Conservation (phyloP, 2,113 vertebrate genomes). For the Hucho hucho region DNA sequence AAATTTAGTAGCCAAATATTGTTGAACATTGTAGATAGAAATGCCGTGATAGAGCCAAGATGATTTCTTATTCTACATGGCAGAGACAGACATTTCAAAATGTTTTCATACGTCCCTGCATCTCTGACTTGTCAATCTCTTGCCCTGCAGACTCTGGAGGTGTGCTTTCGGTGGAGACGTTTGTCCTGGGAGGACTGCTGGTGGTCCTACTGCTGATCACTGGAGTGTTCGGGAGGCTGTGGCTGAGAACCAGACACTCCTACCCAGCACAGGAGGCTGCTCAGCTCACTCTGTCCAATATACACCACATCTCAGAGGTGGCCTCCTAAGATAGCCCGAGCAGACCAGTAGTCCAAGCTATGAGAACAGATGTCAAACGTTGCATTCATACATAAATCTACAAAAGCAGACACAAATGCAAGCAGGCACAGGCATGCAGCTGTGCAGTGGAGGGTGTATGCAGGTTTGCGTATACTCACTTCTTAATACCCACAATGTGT, state of each 20-base stretch:
- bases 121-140: background rate
- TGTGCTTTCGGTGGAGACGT: constrained; percentile 67
- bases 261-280: constrained; percentile 68
- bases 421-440: background rate
- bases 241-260: constrained; percentile 69
- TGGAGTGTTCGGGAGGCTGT: constrained; percentile 71
- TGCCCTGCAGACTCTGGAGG: constrained; percentile 47
- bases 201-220: constrained; percentile 68
- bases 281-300: constrained; percentile 75
- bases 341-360: background rate
- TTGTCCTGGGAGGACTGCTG: constrained; percentile 68
- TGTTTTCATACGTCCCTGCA: background rate
- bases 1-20: background rate
- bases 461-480: too few species aligned
- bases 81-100: background rate
- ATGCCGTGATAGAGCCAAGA: too few species aligned
- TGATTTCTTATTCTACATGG: too few species aligned
- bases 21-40: too few species aligned
- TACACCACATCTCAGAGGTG: constrained; percentile 76
- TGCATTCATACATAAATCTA: background rate
- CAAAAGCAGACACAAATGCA: background rate
- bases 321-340: constrained; percentile 59
- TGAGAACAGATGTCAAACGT: background rate
- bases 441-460: too few species aligned
- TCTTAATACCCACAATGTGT: too few species aligned